phyloP scores from a whole-genome alignment of 2,888 invertebrate species.

The Saturnia pavonia region DNA sequence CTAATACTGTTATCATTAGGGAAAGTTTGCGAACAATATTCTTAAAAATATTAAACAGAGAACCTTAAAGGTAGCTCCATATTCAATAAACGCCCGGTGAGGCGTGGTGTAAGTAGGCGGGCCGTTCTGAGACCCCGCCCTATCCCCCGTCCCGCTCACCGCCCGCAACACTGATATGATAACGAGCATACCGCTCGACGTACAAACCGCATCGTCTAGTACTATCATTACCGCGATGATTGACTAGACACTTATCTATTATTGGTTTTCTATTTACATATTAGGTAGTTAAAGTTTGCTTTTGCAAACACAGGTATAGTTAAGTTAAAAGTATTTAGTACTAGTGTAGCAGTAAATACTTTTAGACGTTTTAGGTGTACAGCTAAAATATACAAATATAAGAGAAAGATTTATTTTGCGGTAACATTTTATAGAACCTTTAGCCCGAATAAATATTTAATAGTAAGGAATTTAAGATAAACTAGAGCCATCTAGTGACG shows the following conservation, averaged over 20 bases:
- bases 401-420: neutral
- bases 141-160: constrained; percentile 24
- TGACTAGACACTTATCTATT: constrained; percentile 70
- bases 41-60: neutral
- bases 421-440: neutral
- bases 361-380: neutral
- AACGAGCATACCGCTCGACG: constrained; percentile 64
- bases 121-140: neutral
- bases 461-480: neutral
- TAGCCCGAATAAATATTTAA: neutral
- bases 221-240: constrained; percentile 74
- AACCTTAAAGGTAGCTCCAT: neutral
- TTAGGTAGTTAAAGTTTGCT: neutral
- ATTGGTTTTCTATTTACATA: constrained; percentile 49
- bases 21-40: neutral
- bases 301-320: neutral
- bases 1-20: neutral
- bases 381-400: neutral
- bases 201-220: constrained; percentile 66
- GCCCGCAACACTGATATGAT: constrained; percentile 57
- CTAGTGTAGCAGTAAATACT: neutral
- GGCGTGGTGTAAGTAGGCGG: neutral
- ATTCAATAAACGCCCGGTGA: neutral
- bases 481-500: constrained; percentile 49
- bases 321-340: neutral